phyloP scores from a whole-genome alignment of 2,113 vertebrate genomes.

The Hystrix brachyura region DNA sequence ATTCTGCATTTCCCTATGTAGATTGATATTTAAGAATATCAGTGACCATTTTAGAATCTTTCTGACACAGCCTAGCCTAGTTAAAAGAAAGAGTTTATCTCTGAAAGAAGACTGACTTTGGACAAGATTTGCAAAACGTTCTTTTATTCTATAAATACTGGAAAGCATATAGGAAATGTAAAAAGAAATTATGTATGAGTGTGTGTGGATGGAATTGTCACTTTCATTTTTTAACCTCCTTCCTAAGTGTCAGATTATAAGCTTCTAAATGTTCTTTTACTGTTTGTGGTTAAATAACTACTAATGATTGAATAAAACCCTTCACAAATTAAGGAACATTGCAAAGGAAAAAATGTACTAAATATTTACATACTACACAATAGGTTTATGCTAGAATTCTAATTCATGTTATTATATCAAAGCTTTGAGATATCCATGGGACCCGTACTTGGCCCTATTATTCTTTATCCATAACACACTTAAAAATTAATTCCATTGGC shows the following conservation, averaged over 20 bases:
- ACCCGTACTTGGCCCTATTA: neutral
- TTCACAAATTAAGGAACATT: neutral
- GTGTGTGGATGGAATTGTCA: neutral
- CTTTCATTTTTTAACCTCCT: neutral
- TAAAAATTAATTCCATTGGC: slow-evolving; percentile 16
- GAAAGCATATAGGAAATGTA: neutral
- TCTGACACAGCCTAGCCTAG: neutral
- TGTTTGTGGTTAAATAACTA: neutral
- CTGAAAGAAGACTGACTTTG: neutral
- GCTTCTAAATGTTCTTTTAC: neutral
- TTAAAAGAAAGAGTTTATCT: neutral
- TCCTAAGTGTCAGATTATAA: slow-evolving; percentile 27
- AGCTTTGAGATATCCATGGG: neutral
- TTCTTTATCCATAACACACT: neutral
- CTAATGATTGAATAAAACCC: neutral
- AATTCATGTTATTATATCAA: neutral
- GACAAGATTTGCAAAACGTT: neutral
- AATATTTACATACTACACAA: neutral
- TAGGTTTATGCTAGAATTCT: neutral
- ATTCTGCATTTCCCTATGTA: slow-evolving; percentile 4
- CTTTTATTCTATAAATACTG: slow-evolving; percentile 2
- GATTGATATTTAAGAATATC: neutral
- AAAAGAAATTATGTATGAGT: neutral
- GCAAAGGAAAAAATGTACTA: neutral
- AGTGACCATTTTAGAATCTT: neutral